A percentile compares a stretch with the other conserved stretches of the same genome.
phyloP scores from a whole-genome alignment of 2,113 vertebrate species.

The Bostrychus sinensis region DNA sequence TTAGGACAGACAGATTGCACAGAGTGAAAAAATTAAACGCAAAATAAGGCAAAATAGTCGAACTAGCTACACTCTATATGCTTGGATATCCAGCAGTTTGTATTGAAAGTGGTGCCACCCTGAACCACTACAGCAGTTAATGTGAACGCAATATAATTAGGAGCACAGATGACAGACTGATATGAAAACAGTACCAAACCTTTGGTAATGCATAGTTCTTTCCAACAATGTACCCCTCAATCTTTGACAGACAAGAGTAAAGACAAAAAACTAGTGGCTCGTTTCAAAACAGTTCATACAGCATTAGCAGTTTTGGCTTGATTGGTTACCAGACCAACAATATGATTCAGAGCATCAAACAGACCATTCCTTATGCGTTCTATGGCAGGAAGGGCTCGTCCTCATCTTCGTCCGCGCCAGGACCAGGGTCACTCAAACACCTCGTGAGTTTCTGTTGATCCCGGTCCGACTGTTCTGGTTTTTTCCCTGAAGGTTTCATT shows the following conservation, averaged over 20 bases:
- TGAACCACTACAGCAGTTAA: slow-evolving; percentile 10
- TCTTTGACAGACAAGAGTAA: slow-evolving; percentile 32
- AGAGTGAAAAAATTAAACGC: slow-evolving; percentile 22
- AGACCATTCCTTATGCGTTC: slow-evolving; percentile 16
- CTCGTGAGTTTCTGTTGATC: slow-evolving; percentile 88
- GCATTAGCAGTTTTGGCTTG: slow-evolving; percentile 60
- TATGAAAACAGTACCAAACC: slow-evolving; percentile 67
- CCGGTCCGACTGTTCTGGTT: slow-evolving; percentile 72
- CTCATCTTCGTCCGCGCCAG: slow-evolving; percentile 86
- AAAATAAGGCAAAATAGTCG: slow-evolving; percentile 58
- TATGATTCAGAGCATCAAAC: slow-evolving; percentile 31
- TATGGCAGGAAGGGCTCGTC: slow-evolving; percentile 89
- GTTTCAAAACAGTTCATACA: slow-evolving; percentile 46
- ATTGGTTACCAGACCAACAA: slow-evolving; percentile 52
- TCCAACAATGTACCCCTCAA: slow-evolving; percentile 27
- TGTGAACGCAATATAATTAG: slow-evolving; percentile 11
- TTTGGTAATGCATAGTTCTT: slow-evolving; percentile 85
- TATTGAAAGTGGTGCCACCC: not conserved
- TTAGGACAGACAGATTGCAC: slow-evolving; percentile 25
- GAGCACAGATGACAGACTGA: slow-evolving; percentile 11
- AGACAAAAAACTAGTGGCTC: slow-evolving; percentile 65
- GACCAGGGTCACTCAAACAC: slow-evolving; percentile 96
- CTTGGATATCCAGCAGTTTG: slow-evolving; percentile 44
- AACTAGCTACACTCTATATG: slow-evolving; percentile 29
- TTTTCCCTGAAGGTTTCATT: slow-evolving; percentile 78